Evolutionary conservation across 2,113 vertebrate genomes (phyloP).

Genomic region (Notarius lentiginosus): DNA sequence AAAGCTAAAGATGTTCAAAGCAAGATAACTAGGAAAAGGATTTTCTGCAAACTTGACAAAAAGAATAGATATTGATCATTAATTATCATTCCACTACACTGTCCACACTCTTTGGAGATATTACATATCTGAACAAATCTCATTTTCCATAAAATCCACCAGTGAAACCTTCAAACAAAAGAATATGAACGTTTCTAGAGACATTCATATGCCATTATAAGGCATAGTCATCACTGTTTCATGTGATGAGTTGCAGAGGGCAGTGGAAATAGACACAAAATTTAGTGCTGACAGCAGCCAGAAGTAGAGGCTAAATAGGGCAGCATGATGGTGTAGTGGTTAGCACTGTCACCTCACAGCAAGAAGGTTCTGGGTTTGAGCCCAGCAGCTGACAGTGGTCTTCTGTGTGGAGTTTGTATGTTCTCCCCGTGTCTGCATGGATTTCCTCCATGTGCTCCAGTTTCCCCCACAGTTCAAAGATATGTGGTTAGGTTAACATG

Average conservation of each 20-base stretch:
- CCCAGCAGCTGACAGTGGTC: background rate
- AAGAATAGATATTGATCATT: background rate
- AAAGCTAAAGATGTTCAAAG: background rate
- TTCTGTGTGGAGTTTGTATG: no score
- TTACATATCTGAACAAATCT: background rate
- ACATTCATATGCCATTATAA: background rate
- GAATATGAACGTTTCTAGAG: background rate
- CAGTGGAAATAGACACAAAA: background rate
- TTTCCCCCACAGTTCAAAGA: no score
- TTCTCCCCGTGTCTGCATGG: no score
- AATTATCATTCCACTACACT: background rate
- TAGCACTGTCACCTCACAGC: no score
- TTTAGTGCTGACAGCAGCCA: background rate
- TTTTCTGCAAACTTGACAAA: background rate
- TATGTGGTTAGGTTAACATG: no score
- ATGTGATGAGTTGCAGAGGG: background rate
- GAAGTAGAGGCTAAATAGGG: background rate
- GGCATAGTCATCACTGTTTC: background rate
- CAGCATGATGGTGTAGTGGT: no score
- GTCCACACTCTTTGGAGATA: background rate
- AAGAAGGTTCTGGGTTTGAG: no score
- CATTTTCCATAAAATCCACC: background rate
- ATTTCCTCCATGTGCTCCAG: no score
- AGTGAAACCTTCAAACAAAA: background rate
- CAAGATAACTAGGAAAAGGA: background rate